Conservation (phyloP, 2,113 vertebrate genomes). For the Aptenodytes patagonicus region DNA sequence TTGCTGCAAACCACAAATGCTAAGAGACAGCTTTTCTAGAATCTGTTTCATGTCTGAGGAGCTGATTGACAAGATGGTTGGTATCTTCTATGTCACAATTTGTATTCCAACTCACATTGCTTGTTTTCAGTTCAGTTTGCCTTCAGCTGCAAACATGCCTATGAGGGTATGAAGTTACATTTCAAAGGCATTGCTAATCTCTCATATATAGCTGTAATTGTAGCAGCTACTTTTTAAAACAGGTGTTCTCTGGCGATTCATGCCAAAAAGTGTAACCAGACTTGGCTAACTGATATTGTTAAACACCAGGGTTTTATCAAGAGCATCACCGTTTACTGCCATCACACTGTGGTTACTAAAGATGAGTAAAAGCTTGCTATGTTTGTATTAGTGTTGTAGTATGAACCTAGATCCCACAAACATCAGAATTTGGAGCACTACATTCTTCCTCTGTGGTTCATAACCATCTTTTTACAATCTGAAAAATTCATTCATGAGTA, state of each 20-base stretch:
- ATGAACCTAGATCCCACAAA: neutral
- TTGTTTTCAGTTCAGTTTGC: neutral
- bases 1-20: neutral
- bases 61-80: neutral
- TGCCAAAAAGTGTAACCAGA: neutral
- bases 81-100: neutral
- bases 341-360: neutral
- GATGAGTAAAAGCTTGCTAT: neutral
- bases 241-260: neutral
- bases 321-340: neutral
- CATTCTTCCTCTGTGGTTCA: slow-evolving; percentile 14
- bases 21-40: neutral
- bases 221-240: neutral
- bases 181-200: neutral
- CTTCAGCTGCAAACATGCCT: neutral
- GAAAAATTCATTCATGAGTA: neutral
- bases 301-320: neutral
- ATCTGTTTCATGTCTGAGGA: neutral
- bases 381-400: neutral
- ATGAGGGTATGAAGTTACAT: neutral
- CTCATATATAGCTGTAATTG: neutral
- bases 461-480: neutral
- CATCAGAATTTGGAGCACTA: neutral
- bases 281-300: neutral
- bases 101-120: neutral